Evolutionary conservation across 1,140 invertebrate genomes (phyloP), one percentile per base, ranked within the genome.

Genomic region (Heliothis subflexa): DNA sequence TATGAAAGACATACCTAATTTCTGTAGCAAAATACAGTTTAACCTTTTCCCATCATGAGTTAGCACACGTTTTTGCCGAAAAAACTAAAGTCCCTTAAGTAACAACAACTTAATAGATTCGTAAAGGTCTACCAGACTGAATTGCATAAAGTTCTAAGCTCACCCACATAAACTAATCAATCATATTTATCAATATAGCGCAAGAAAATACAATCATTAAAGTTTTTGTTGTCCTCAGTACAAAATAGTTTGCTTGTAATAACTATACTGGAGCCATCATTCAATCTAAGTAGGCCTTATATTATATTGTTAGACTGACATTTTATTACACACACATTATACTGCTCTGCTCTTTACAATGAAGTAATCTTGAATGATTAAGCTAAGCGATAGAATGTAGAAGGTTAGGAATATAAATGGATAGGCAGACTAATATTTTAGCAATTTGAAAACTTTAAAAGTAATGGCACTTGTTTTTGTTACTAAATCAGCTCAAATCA

Each of bases 141-240:
- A 62, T 62, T 62, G 28, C 59, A 16, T 11, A 62, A 40, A 62
- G 40, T 33, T 62, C 9, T 28, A 62, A 14, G 33, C 14, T 45
- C 59, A 16, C 59, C 59, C 59, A 62, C 59, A 16, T 40, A 14
- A 3, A 62, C 28, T 62, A 62, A 62, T 62, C 59, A 62, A 62
- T 62, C 59, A 62, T 62, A 33, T 62, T 62, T 62, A 62, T 62
- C 59, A 62, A 62, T 62, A 62, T 45, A n/a, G 25, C 59, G 33
- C 59, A 62, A 62, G 59, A 62, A 62, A 62, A 62, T 40, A 62
- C 28, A 62, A 40, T 62, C 59, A 62, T 62, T 62, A 62, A 62
- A 62, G 14, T 62, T 62, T 62, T 62, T 62, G 59, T 61, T 62
- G 25, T 9, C 10, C 9, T 40, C 33, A 10, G 40, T 62, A 62